Evolutionary conservation across 2,113 vertebrate species (phyloP).

Genomic region (Mormyrus iriodes): DNA sequence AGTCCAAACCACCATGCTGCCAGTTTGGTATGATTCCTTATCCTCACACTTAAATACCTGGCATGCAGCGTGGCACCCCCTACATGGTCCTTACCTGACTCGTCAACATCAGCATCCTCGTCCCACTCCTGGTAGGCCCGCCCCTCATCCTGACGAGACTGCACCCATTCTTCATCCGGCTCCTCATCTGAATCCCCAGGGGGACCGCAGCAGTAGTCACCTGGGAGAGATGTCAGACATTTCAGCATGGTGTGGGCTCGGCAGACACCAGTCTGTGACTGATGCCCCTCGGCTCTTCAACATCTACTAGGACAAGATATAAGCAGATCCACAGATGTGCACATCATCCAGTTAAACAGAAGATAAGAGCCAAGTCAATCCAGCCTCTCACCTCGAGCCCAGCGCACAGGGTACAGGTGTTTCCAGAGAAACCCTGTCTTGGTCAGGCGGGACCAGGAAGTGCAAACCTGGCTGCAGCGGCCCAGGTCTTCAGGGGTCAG

Average conservation of each 20-base stretch:
- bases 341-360: not conserved
- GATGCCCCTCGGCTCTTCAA: not conserved
- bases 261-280: not conserved
- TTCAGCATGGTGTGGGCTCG: not conserved
- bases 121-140: constrained; percentile 90
- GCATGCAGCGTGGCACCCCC: not conserved
- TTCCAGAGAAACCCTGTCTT: constrained; percentile 90
- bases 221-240: constrained; percentile 43
- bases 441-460: constrained; percentile 76
- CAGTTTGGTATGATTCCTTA: not conserved
- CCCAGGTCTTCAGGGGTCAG: constrained; percentile 84
- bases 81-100: constrained; percentile 70
- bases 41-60: not conserved
- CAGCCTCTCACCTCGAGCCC: constrained; percentile 79
- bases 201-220: constrained; percentile 78
- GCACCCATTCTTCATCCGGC: constrained; percentile 85
- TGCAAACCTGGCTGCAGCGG: constrained; percentile 85
- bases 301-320: not conserved
- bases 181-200: constrained; percentile 73
- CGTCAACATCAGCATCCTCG: constrained; percentile 93
- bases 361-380: not conserved
- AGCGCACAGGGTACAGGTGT: constrained; percentile 89
- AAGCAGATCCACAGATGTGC: not conserved
- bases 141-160: constrained; percentile 76
- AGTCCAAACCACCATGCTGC: not conserved